These are phyloP conservation scores for Agonopterix arenella DNA, from an alignment of 2,888 invertebrate species.

Conservation along the genomic window DNA sequence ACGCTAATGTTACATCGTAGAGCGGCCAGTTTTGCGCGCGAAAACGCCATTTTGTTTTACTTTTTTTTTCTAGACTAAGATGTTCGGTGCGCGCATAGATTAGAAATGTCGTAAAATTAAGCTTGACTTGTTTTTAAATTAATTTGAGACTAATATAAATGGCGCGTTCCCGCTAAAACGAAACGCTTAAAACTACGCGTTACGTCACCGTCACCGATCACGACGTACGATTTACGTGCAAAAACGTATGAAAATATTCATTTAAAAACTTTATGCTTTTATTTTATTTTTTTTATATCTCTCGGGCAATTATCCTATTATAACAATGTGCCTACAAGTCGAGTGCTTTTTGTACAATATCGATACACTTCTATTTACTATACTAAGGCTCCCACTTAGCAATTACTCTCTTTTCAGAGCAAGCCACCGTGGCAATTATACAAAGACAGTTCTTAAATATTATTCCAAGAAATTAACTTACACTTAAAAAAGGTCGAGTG, in stretches of 20 bases:
- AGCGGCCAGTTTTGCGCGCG: constrained; percentile 42
- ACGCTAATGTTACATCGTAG: constrained; percentile 56
- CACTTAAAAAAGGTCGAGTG: constrained; percentile 54
- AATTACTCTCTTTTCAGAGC: constrained; percentile 2
- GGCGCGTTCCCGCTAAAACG: constrained; percentile 41
- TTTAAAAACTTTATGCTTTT: constrained; percentile 65
- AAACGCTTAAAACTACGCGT: constrained; percentile 45
- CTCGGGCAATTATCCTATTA: constrained; percentile 62
- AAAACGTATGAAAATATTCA: constrained; percentile 75
- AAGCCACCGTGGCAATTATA: constrained; percentile 9
- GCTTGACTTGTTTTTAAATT: constrained; percentile 2
- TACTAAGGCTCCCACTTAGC: constrained; percentile 36
- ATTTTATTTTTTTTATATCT: constrained; percentile 60
- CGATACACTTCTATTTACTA: constrained; percentile 53
- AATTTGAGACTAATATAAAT: constrained; percentile 22
- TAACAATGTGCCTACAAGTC: constrained; percentile 70
- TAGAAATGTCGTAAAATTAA: not conserved
- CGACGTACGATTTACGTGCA: constrained; percentile 61
- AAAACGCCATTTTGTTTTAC: constrained; percentile 27
- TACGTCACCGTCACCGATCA: constrained; percentile 26
- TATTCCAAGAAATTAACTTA: constrained; percentile 53
- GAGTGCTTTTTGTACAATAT: constrained; percentile 71
- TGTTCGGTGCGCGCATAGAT: not conserved
- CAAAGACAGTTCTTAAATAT: constrained; percentile 31
- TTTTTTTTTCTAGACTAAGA: not conserved